phyloP scores from a whole-genome alignment of 2,797 vertebrate genomes.

The Darevskia nairensis region DNA sequence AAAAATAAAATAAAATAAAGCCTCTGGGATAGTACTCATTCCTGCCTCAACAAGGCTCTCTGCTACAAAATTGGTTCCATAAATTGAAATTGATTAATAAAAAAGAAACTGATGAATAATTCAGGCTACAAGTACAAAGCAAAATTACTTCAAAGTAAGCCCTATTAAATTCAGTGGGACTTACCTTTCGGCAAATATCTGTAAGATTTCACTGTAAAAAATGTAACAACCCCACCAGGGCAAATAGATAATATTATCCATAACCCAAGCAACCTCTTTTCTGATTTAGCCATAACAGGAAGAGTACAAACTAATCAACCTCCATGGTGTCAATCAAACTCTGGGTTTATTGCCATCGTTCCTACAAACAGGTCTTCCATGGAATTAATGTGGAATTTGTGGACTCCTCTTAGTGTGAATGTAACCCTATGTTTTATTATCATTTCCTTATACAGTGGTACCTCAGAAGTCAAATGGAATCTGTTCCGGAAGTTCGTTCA shows the following conservation, averaged over 20 bases:
- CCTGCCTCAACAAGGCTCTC: not conserved
- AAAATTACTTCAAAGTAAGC: not conserved
- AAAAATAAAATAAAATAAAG: not conserved
- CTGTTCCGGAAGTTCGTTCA: no score
- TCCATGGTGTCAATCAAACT: no score
- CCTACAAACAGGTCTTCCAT: no score
- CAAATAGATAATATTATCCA: not conserved
- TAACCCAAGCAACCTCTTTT: not conserved
- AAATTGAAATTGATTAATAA: constrained; percentile 9
- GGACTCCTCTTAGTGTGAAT: no score
- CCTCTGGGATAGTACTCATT: not conserved
- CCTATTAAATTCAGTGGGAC: not conserved
- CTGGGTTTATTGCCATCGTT: no score
- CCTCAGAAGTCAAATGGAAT: no score
- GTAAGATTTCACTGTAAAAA: not conserved
- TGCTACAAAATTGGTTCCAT: not conserved
- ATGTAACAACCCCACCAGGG: not conserved
- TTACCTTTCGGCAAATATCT: not conserved
- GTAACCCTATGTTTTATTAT: no score
- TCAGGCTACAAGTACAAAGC: not conserved
- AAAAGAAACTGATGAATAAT: constrained; percentile 18
- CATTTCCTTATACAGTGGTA: no score
- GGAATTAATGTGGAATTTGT: no score
- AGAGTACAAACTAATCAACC: not conserved
- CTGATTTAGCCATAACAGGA: not conserved